These are phyloP conservation scores for Bergia sp. DNA, from an alignment of 92 coral and sea anemone species.

Conservation along the genomic window DNA sequence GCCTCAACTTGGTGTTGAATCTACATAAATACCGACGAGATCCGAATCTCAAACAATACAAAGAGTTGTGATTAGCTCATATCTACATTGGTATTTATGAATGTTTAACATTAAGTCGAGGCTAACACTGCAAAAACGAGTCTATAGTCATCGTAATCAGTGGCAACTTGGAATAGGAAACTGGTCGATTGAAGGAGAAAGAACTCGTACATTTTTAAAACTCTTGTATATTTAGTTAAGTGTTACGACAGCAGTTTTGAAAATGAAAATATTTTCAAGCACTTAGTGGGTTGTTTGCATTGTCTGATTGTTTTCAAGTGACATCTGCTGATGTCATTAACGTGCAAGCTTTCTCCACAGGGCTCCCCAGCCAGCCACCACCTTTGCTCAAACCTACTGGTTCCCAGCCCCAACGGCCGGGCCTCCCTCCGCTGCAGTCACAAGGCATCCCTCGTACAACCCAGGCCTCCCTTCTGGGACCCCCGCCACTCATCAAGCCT, in stretches of 20 bases:
- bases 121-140: too few relatives aligned
- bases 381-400: slow-evolving; percentile 92
- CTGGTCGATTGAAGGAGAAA: not conserved
- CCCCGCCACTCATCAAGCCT: slow-evolving; percentile 97
- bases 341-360: not conserved
- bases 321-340: not conserved
- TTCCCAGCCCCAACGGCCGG: slow-evolving; percentile 71
- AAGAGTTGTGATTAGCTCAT: too few relatives aligned
- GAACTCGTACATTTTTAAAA: too few relatives aligned
- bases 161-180: too few relatives aligned
- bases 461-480: slow-evolving; percentile 84
- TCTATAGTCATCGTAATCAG: too few relatives aligned
- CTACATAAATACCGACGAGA: too few relatives aligned
- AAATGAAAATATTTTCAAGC: too few relatives aligned
- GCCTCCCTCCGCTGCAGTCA: slow-evolving; percentile 69
- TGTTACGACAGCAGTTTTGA: not conserved
- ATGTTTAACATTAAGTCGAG: too few relatives aligned
- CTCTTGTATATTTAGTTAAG: not conserved
- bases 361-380: slow-evolving; percentile 83
- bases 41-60: too few relatives aligned
- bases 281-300: too few relatives aligned
- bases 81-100: too few relatives aligned
- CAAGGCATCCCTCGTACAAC: slow-evolving; percentile 70
- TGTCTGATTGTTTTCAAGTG: slow-evolving; percentile 9
- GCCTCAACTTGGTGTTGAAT: too few relatives aligned